Base-by-base conservation (phyloP, 2,797 vertebrate genomes). In the Pygocentrus nattereri region DNA sequence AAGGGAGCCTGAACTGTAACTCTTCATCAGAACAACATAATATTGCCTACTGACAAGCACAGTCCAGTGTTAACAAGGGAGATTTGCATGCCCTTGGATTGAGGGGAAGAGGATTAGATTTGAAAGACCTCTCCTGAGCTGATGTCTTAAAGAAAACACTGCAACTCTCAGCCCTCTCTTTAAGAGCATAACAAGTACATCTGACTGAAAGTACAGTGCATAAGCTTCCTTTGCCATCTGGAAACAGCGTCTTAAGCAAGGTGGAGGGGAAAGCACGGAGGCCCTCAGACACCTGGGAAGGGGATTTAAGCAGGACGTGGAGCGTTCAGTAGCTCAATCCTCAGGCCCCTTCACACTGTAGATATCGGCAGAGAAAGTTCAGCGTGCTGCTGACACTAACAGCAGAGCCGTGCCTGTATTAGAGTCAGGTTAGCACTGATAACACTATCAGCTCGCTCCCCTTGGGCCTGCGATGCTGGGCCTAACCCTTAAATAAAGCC, bases 371-470 rank as follows among this genome's bases (percentile, higher is more conserved):
- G 89, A 90, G 73, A 80, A 94, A 93, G 93, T 93, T 93, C 91
- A 91, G 89, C 88, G 81, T 58, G 78, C 90, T 88, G 85, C 92
- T 84, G 91, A 93, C 92, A 92, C 87, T 90, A 91, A 91, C 93
- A 90, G 92, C 85, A 27, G 89, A 90, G 91, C 89, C 85, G 90
- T 90, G 90, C 91, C 90, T 90, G 91, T 94, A 94, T 94, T 94
- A 94, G 89, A 93, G 92, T 93, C 93, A 95, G 94, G 94, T 95
- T 95, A 94, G 92, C 88, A 86, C 87, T 93, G 94, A 95, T 94
- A 95, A 95, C 93, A 77, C 93, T 94, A 95, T 95, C 93, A 93
- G 93, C 82, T 87, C 34, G 88, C 91, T 93, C 92, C 93, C 93
- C 92, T 87, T 81, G 91, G 93, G 91, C 88, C 86, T 6, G 87